phyloP scores from a whole-genome alignment of 2,797 vertebrate genomes.

The Atherinosoma microstoma region DNA sequence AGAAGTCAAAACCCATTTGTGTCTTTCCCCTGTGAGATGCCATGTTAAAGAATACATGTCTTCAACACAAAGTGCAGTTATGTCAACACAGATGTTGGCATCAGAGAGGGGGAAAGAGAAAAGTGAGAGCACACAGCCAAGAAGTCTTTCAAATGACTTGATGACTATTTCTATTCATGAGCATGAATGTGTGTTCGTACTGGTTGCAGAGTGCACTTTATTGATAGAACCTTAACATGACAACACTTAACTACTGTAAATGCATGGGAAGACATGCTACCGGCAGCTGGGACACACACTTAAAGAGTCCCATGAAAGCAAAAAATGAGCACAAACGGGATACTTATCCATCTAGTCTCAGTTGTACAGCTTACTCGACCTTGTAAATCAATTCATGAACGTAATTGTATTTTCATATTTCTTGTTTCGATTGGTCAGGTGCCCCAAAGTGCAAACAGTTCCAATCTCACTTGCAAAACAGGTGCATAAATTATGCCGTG shows the following conservation, averaged over 20 bases:
- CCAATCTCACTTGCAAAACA: conserved; percentile 69
- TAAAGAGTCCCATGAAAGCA: background rate
- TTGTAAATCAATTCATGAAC: conserved; percentile 70
- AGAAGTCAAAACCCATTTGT: conserved; percentile 62
- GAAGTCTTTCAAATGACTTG: background rate
- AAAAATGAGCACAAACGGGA: conserved; percentile 2
- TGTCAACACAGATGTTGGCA: conserved; percentile 42
- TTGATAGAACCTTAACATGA: conserved; percentile 2
- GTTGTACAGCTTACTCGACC: conserved; percentile 42
- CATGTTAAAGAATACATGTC: conserved; percentile 73
- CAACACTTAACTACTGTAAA: background rate
- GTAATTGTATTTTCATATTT: conserved; percentile 71
- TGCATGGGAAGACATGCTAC: background rate
- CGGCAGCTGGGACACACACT: background rate
- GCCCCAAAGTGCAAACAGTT: conserved; percentile 67
- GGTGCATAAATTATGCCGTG: conserved; percentile 76
- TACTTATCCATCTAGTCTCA: conserved; percentile 34
- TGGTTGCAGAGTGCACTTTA: background rate
- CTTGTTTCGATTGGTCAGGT: conserved; percentile 62
- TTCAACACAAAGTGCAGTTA: conserved; percentile 36
- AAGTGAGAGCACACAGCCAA: conserved; percentile 11
- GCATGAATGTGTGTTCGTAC: too few relatives aligned
- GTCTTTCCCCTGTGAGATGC: conserved; percentile 57
- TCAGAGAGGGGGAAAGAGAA: conserved; percentile 34
- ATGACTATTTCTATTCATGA: background rate